Base-by-base conservation (phyloP, 2,888 invertebrate species). In the Nomada ferruginata region DNA sequence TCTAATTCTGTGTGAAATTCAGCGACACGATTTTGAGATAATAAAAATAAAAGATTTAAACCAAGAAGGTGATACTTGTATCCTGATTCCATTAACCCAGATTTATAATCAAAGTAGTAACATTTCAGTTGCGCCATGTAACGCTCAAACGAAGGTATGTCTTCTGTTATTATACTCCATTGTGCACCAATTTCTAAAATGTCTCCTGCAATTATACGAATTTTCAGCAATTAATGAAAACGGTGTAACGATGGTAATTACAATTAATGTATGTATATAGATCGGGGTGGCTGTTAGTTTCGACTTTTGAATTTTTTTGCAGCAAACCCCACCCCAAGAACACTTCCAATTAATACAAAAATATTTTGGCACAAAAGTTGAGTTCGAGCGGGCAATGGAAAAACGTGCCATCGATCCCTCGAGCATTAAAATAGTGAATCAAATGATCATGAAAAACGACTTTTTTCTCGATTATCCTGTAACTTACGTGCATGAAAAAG, bases 1-100 rank as follows among this genome's bases (percentile, higher is more conserved):
- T 99, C 99, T 86, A 99, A 94, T 94, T 99, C 99, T 0, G 99
- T 99, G 93, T 99, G 99, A 94, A 99, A 99, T 94, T 99, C 99
- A 0, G 99, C 99, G 0, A 99, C 98, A 89, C 99, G 95, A 94
- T 99, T 99, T 94, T 99, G 98, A 2, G 99, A 98, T 20, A 99
- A 94, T 55, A 99, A 95, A 94, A 98, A 98, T 73, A 99, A 95
- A 26, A 99, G 95, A 94, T 99, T 99, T 57, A 99, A 94, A 0
- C 99, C 99, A 52, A 99, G 95, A 26, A 99, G 95, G 93, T 99
- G 98, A 94, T 98, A 98, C 95, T 98, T 98, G 92, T 97, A 98
- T 3, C 97, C 96, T 0, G 99, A 99, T 93, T 98, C 98, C 13
- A 98, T 97, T 61, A 98, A 95, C 91, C 97, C 96, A 78, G 96